These are phyloP conservation scores for Phylloscopus trochilus DNA, from an alignment of 2,113 vertebrate species.

Conservation along the genomic window DNA sequence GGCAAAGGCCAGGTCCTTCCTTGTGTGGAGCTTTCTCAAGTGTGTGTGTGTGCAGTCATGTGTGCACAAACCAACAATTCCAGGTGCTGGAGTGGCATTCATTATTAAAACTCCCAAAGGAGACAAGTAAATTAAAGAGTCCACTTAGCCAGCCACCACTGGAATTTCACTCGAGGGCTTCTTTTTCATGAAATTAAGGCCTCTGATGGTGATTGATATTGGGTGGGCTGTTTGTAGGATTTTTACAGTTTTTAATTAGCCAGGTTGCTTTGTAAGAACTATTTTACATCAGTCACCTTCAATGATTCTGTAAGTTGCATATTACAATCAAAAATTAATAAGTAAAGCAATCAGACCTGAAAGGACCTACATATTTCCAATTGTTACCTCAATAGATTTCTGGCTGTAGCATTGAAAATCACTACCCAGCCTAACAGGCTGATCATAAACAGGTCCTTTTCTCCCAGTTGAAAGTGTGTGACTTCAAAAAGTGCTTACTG, in stretches of 20 bases:
- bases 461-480: background rate
- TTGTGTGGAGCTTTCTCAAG: background rate
- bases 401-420: background rate
- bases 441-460: background rate
- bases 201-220: background rate
- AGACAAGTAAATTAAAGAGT: constrained; percentile 17
- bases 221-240: background rate
- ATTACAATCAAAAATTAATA: constrained; percentile 4
- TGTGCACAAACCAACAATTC: background rate
- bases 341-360: background rate
- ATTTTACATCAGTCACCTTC: background rate
- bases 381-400: background rate
- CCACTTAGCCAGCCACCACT: background rate
- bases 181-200: background rate
- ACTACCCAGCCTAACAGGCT: background rate
- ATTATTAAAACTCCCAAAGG: background rate
- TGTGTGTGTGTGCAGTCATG: background rate
- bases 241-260: constrained; percentile 9
- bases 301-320: background rate
- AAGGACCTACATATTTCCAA: background rate
- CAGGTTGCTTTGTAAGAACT: background rate
- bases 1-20: background rate
- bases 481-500: constrained; percentile 14
- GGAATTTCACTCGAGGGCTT: constrained; percentile 1
- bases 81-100: background rate